A percentile compares a stretch with the other conserved stretches of the same genome.
Conservation (phyloP, 1,140 invertebrate genomes). For the Ptiloglossa arizonensis region DNA sequence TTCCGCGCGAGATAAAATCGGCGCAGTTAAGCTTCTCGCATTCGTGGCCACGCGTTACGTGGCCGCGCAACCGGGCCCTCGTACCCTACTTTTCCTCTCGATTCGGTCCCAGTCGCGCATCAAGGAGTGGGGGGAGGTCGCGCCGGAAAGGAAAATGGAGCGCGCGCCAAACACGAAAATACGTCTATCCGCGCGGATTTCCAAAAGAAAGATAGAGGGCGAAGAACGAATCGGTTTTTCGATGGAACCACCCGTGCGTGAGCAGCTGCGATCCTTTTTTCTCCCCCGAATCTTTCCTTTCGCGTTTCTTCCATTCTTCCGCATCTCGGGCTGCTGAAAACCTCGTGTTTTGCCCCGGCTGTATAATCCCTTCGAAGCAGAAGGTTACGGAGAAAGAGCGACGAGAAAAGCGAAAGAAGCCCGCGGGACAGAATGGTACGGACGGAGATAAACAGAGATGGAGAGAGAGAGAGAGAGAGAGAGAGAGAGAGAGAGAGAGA, state of each 20-base stretch:
- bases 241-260: conserved; percentile 19
- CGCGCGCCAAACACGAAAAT: conserved; percentile 25
- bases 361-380: conserved; percentile 10
- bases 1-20: no score
- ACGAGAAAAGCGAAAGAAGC: no score
- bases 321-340: neutral
- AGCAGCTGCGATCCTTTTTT: conserved; percentile 22
- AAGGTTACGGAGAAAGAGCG: neutral
- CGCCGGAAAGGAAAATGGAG: neutral
- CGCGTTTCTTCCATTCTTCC: conserved; percentile 1
- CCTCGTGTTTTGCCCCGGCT: conserved; percentile 12
- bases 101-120: neutral
- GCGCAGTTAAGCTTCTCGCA: no score
- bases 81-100: neutral
- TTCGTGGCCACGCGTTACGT: no score
- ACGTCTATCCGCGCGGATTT: conserved; percentile 31
- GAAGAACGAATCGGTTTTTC: conserved; percentile 16
- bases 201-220: neutral
- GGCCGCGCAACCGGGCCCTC: no score
- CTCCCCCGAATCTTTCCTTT: conserved; percentile 2
- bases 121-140: no score
- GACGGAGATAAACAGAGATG: neutral
- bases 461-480: neutral
- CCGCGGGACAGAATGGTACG: neutral
- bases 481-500: neutral